Percentiles rank a stretch among this genome's conserved stretches.
These are phyloP conservation scores for Psilopogon haemacephalus DNA, from an alignment of 2,113 vertebrate genomes.

Conservation along the genomic window DNA sequence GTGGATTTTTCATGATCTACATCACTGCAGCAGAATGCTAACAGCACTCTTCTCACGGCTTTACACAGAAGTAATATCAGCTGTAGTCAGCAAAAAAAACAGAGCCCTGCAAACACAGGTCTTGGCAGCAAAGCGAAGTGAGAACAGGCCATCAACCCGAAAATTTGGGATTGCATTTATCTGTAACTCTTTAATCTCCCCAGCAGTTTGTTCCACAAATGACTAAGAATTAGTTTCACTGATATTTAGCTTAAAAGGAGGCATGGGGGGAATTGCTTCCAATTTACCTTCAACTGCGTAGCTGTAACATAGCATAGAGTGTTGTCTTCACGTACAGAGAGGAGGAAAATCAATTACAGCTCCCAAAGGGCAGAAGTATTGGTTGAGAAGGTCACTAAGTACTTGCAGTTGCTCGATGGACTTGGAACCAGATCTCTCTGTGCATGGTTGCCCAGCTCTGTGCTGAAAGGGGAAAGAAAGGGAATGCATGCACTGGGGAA, in stretches of 20 bases:
- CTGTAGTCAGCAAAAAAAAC: neutral
- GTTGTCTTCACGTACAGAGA: neutral
- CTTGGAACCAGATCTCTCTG: neutral
- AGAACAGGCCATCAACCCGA: neutral
- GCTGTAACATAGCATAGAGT: neutral
- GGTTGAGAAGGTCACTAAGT: slow-evolving; percentile 50
- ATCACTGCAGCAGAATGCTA: neutral
- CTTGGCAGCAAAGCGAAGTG: neutral
- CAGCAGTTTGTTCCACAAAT: neutral
- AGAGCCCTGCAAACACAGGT: neutral
- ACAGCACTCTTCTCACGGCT: neutral
- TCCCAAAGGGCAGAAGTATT: neutral
- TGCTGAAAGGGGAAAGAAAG: neutral
- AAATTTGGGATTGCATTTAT: neutral
- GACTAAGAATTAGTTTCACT: neutral
- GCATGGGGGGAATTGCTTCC: neutral
- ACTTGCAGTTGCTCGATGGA: neutral
- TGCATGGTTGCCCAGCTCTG: accelerated
- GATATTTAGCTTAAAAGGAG: neutral
- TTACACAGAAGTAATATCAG: neutral
- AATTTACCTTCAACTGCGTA: neutral
- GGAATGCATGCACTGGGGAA: neutral
- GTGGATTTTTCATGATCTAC: slow-evolving; percentile 34
- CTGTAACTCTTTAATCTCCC: neutral
- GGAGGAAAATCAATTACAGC: slow-evolving; percentile 49